A percentile compares a stretch with the other conserved stretches of the same genome.
These are phyloP conservation scores for Tychaedon coryphoeus DNA, from an alignment of 2,113 vertebrate genomes.

Conservation along the genomic window DNA sequence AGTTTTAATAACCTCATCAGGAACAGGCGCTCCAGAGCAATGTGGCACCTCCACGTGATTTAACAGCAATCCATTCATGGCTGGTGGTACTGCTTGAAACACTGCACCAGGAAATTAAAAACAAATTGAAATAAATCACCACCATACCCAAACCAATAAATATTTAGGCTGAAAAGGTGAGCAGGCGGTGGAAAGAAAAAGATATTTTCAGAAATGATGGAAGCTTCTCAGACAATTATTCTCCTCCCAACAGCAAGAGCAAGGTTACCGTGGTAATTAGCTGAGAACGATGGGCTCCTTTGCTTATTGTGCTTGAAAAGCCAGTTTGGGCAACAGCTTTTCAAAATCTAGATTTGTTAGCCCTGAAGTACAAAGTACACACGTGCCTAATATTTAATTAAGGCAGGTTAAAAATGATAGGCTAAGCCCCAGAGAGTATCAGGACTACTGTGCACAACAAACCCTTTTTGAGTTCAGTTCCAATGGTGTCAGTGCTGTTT, in stretches of 20 bases:
- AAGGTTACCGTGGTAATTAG: background rate
- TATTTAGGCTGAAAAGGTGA: slow-evolving; percentile 27
- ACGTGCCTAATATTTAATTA: background rate
- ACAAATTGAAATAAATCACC: slow-evolving; percentile 54
- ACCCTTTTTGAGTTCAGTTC: background rate
- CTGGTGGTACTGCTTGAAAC: slow-evolving; percentile 14
- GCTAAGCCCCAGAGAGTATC: background rate
- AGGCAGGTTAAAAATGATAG: background rate
- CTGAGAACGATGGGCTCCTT: background rate
- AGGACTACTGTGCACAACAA: background rate
- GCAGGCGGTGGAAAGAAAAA: background rate
- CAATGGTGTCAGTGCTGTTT: background rate
- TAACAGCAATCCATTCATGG: slow-evolving; percentile 10
- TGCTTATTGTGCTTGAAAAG: background rate
- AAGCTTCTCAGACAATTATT: background rate
- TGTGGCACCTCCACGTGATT: slow-evolving; percentile 4
- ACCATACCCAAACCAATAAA: background rate
- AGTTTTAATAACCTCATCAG: slow-evolving; percentile 63
- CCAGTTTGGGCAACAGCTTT: background rate
- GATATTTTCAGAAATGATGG: slow-evolving; percentile 23
- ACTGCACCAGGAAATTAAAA: slow-evolving; percentile 51
- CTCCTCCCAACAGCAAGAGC: background rate
- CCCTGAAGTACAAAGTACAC: background rate
- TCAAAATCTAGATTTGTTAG: background rate
- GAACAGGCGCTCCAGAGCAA: slow-evolving; percentile 8